Evolutionary conservation across 2,888 invertebrate species (phyloP).

Genomic region (Himalopsyche japonica): DNA sequence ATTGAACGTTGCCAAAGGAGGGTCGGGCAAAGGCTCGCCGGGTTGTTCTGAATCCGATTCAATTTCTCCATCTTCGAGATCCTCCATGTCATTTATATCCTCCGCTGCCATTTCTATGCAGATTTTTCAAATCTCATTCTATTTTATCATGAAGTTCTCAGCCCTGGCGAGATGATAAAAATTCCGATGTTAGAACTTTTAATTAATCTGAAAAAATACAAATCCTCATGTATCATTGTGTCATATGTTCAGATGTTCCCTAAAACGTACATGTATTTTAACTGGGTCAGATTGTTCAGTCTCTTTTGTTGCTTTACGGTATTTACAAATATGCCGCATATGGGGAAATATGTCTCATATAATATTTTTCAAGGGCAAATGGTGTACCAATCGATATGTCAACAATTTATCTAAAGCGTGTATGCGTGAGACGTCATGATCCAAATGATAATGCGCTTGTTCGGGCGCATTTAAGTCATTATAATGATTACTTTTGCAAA

Average conservation of each 20-base stretch:
- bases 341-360: not conserved
- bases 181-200: not conserved
- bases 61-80: conserved; percentile 87
- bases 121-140: not conserved
- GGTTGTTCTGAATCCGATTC: conserved; percentile 65
- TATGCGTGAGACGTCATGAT: not conserved
- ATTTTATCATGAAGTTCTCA: not conserved
- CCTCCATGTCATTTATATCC: conserved; percentile 52
- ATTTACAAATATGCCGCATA: not conserved
- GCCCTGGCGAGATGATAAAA: not conserved
- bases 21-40: conserved; percentile 40
- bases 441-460: not conserved
- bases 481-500: not conserved
- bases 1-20: not conserved
- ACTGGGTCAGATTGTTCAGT: not conserved
- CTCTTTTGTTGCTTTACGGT: not conserved
- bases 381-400: not conserved
- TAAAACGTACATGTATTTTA: not conserved
- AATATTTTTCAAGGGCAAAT: not conserved
- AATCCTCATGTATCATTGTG: not conserved
- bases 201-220: not conserved
- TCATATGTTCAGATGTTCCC: not conserved
- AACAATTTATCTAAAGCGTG: not conserved
- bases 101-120: conserved; percentile 12
- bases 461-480: not conserved